Conservation (phyloP, 1,140 invertebrate genomes). For the Lamellibrachia luymesi region DNA sequence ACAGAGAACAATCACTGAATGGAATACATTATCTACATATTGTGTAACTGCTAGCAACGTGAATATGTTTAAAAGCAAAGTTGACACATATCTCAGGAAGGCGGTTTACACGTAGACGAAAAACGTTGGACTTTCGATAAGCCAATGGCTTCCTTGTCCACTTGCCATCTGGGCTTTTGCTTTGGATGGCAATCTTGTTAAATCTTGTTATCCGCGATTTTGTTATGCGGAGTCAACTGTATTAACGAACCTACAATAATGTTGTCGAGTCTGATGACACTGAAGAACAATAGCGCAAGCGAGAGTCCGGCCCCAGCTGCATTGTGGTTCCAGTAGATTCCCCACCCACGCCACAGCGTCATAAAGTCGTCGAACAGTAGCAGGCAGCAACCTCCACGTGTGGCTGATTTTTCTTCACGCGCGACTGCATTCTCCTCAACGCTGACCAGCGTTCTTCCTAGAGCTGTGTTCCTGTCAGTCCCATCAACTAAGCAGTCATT, state of each 20-base stretch:
- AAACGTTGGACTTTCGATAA: no score
- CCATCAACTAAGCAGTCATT: background rate
- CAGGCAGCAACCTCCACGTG: background rate
- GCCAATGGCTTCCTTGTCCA: no score
- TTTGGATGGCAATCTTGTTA: no score
- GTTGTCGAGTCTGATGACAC: background rate
- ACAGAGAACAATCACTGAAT: no score
- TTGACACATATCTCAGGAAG: no score
- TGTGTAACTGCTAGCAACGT: no score
- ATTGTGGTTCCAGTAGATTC: background rate
- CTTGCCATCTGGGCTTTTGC: no score
- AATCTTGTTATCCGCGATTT: no score
- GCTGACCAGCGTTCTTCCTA: background rate
- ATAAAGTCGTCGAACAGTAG: background rate
- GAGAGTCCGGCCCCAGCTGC: background rate
- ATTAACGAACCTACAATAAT: background rate
- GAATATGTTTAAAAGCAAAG: no score
- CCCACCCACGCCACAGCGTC: background rate
- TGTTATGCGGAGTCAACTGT: background rate
- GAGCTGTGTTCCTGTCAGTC: background rate
- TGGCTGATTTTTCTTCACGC: background rate
- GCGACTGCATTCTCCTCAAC: background rate
- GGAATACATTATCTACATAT: no score
- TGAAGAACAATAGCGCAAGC: background rate
- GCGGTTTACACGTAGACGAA: no score